Evolutionary conservation across 2,797 vertebrate species (phyloP), one percentile per base, ranked within the genome.

Genomic region (Poecilia picta): DNA sequence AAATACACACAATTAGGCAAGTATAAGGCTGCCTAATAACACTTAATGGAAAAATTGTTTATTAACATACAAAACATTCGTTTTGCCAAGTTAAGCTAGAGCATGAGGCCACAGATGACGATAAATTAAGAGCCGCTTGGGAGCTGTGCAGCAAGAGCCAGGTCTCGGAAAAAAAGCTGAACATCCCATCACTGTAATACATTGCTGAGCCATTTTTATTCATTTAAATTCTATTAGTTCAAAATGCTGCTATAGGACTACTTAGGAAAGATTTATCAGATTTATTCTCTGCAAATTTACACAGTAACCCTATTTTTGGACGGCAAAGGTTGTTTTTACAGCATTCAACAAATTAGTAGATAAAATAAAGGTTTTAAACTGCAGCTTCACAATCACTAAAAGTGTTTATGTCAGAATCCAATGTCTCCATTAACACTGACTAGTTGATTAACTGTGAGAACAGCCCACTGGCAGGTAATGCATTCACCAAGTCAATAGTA

Each of bases 401-500:
- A 43, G 85, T 80, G 55, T 92, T 84, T 28, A 39, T 88, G 90
- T 89, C 90, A 76, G 82, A 84, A 89, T 86, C 81, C 77, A 83
- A 85, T 78, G 77, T 84, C 76, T 93, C 88, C 89, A 90, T 92
- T 93, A 92, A 90, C 84, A 81, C 87, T 53, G 83, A 88, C 89
- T 87, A 84, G 90, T 86, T 93, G 92, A 94, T 93, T 90, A 92
- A 90, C 90, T 86, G 88, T 81, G 87, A 89, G 89, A 93, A 90
- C 83, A 83, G 82, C 57, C 72, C 73, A 79, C 81, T 66, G 80
- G 80, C 89, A 88, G 85, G 87, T 93, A 88, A 92, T 94, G 90
- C 80, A 87, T 93, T 93, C 86, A 79, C 82, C 1, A 64, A 90
- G 91, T 91, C 86, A 33, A 90, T 91, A 78, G 78, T 88, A 85